Percentiles rank a stretch among this genome's conserved stretches.
phyloP scores from a whole-genome alignment of 2,888 invertebrate species.

The Itoplectis maculator region DNA sequence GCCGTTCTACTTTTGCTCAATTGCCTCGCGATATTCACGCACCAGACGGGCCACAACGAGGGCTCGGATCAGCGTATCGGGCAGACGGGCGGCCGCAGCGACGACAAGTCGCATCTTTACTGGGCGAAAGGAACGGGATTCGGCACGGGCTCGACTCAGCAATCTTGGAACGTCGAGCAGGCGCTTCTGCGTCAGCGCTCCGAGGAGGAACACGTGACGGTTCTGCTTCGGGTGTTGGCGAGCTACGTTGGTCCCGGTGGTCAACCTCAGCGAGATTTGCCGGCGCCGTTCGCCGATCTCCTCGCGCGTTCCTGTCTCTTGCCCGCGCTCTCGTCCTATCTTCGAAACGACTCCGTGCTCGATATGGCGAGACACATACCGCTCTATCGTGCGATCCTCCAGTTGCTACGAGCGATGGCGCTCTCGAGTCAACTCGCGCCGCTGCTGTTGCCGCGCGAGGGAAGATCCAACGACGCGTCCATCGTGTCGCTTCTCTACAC shows the following conservation, averaged over 20 bases:
- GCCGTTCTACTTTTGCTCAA: conserved; percentile 94
- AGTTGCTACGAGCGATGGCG: conserved; percentile 91
- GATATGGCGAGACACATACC: conserved; percentile 99
- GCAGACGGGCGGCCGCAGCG: conserved; percentile 80
- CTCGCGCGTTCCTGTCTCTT: conserved; percentile 93
- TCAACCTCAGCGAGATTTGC: conserved; percentile 86
- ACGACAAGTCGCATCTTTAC: conserved; percentile 92
- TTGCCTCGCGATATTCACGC: conserved; percentile 95
- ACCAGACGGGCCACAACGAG: conserved; percentile 88
- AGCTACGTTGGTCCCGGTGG: conserved; percentile 94
- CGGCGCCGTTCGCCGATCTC: conserved; percentile 90
- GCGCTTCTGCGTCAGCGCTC: conserved; percentile 95
- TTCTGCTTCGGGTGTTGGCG: conserved; percentile 92
- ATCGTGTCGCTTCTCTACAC: conserved; percentile 92
- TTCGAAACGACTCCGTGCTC: conserved; percentile 97
- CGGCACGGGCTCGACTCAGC: conserved; percentile 97
- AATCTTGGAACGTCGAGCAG: conserved; percentile 98
- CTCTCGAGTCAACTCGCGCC: conserved; percentile 87
- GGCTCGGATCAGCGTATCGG: conserved; percentile 81
- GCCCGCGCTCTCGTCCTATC: conserved; percentile 94
- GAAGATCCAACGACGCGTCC: conserved; percentile 86
- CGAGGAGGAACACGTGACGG: conserved; percentile 97
- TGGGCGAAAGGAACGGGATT: conserved; percentile 99
- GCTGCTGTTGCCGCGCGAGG: conserved; percentile 87
- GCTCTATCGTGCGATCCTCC: conserved; percentile 94